Base-by-base conservation (phyloP, 2,888 invertebrate species). In the Tipula helvola region DNA sequence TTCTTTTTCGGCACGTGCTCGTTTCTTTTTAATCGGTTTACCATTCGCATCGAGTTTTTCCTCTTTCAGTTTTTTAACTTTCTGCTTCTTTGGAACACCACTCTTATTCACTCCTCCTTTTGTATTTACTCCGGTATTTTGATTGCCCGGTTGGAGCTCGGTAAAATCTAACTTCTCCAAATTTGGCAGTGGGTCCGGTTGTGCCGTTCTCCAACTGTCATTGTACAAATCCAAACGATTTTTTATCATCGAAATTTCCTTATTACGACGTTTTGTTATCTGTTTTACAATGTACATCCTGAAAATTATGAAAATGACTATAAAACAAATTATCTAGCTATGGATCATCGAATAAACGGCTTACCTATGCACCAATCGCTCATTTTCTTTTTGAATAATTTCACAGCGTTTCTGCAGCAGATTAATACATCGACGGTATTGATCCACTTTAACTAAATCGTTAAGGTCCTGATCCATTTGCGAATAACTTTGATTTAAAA, bases 341-440 rank as follows among this genome's bases (percentile, higher is more conserved):
- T 39, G 1, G 2, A 52, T 7, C n/a, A n/a, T n/a, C 5, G 44
- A 85, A 85, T 18, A 28, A 1, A 16, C 8, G 28, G 12, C 86
- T 88, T 88, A 91, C 91, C 91, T 89, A 86, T 91, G 88, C 28
- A 91, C 90, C 87, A 89, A 89, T 36, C 91, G 89, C 87, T 91
- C 91, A 88, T 91, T 91, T 88, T 91, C 91, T 0, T 89, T 89
- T 88, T 91, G 91, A 16, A 91, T 89, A 87, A 90, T 89, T 86
- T 90, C 90, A 47, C 91, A 91, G 87, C 89, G 90, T 44, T 89
- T 87, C 85, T 89, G 90, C 13, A 91, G 88, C 87, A 90, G 90
- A 5, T 91, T 91, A 0, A 90, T 90, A 36, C 91, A 87, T 85
- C 89, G 86, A 87, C 90, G 90, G 86, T 91, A 91, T 87, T 89